A percentile compares a stretch with the other conserved stretches of the same genome.
phyloP scores from a whole-genome alignment of 2,888 invertebrate genomes.

The Lydus trimaculatus region DNA sequence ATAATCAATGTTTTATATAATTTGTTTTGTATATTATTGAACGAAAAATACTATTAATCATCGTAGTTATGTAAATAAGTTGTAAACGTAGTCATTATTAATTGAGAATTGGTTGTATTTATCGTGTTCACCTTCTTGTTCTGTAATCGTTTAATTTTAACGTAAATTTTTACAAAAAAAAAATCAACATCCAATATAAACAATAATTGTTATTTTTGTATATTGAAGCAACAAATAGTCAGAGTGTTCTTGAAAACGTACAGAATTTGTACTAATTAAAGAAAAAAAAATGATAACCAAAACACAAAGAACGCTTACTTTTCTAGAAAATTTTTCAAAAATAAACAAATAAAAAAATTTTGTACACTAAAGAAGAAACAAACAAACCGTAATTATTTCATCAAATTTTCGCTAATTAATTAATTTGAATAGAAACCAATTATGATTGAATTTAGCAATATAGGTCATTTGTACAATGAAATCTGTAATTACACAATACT shows the following conservation, averaged over 20 bases:
- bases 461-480: conserved; percentile 28
- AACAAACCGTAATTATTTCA: conserved; percentile 5
- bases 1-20: background rate
- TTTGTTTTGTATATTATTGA: conserved; percentile 12
- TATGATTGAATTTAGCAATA: conserved; percentile 25
- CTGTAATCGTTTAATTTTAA: background rate
- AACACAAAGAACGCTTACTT: conserved; percentile 23
- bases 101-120: conserved; percentile 19
- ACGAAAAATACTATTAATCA: conserved; percentile 14
- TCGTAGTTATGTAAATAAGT: conserved; percentile 27
- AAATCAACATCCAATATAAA: conserved; percentile 2
- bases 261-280: conserved; percentile 28
- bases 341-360: conserved; percentile 26
- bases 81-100: conserved; percentile 25
- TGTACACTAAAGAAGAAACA: conserved; percentile 29
- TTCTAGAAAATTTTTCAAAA: conserved; percentile 29
- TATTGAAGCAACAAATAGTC: conserved; percentile 17
- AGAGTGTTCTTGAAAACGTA: conserved; percentile 10
- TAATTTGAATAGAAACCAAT: background rate
- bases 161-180: conserved; percentile 16
- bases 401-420: background rate
- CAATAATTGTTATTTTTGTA: conserved; percentile 22
- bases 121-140: background rate
- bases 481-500: conserved; percentile 24
- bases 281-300: conserved; percentile 13